Evolutionary conservation across 2,113 vertebrate genomes (phyloP).

Genomic region (Numenius arquata): DNA sequence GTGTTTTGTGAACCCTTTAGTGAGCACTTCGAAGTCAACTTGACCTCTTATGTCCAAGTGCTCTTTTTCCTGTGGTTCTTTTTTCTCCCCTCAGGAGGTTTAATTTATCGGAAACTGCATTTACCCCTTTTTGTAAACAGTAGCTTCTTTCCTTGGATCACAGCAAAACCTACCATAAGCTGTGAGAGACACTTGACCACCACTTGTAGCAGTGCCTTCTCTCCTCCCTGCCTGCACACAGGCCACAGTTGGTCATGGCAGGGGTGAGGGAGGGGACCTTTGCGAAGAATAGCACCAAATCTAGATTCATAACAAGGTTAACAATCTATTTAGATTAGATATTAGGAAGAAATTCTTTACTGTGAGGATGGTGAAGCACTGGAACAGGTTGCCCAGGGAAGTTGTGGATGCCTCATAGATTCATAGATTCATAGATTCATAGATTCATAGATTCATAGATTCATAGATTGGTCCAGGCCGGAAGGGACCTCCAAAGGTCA

Average conservation of each 20-base stretch:
- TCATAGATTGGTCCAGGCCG: no score
- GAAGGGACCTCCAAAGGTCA: no score
- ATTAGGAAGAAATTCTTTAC: no score
- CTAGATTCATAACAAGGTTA: background rate
- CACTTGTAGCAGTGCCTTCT: background rate
- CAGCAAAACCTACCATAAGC: background rate
- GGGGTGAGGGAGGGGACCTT: background rate
- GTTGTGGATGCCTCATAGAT: no score
- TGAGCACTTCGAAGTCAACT: background rate
- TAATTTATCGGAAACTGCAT: conserved; percentile 18
- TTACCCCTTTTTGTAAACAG: background rate
- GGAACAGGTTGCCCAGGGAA: no score
- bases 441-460: no score
- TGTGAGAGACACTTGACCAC: background rate
- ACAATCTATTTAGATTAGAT: no score
- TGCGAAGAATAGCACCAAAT: background rate
- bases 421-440: no score
- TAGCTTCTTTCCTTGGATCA: background rate
- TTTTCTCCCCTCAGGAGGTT: background rate
- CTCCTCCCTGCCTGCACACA: fast-evolving
- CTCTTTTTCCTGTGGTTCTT: background rate
- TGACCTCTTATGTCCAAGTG: background rate
- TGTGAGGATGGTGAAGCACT: no score
- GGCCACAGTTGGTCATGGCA: background rate
- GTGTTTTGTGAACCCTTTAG: background rate